Evolutionary conservation across 2,797 vertebrate species (phyloP).

Genomic region (Notolabrus celidotus): DNA sequence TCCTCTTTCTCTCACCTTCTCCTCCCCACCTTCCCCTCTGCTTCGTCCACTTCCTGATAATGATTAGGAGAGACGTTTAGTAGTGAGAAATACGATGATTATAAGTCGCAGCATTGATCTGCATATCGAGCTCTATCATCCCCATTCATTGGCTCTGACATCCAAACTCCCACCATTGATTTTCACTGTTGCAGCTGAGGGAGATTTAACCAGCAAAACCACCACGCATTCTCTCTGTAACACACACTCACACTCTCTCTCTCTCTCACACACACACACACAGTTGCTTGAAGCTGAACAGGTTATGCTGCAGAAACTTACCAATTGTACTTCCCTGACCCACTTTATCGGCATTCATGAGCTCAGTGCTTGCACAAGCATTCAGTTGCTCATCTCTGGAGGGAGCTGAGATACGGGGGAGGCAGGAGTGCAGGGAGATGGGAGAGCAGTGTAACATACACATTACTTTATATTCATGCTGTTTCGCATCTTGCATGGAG

Average conservation of each 20-base stretch:
- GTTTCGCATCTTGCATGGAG: slow-evolving; percentile 35
- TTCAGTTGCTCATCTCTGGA: slow-evolving; percentile 33
- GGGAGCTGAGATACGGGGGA: slow-evolving; percentile 24
- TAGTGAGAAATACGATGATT: slow-evolving; percentile 69
- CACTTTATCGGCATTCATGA: slow-evolving; percentile 55
- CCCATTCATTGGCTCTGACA: slow-evolving; percentile 67
- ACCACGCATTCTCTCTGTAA: background rate
- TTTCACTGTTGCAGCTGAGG: slow-evolving; percentile 66
- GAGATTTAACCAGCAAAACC: slow-evolving; percentile 48
- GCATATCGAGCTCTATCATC: slow-evolving; percentile 67
- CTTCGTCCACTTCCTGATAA: slow-evolving; percentile 44
- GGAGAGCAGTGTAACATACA: slow-evolving; percentile 5
- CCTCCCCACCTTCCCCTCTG: slow-evolving; percentile 9
- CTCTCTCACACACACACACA: slow-evolving; percentile 12
- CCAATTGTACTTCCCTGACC: slow-evolving; percentile 62
- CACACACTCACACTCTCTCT: background rate
- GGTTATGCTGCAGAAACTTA: slow-evolving; percentile 58
- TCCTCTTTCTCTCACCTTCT: slow-evolving; percentile 29
- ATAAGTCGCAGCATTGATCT: slow-evolving; percentile 76
- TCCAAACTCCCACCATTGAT: slow-evolving; percentile 74
- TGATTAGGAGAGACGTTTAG: slow-evolving; percentile 68
- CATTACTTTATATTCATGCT: slow-evolving; percentile 44
- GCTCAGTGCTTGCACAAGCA: slow-evolving; percentile 40
- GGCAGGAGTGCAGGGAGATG: background rate
- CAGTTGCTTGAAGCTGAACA: slow-evolving; percentile 45